phyloP scores from a whole-genome alignment of 2,797 vertebrate species.

The Borostomias antarcticus region DNA sequence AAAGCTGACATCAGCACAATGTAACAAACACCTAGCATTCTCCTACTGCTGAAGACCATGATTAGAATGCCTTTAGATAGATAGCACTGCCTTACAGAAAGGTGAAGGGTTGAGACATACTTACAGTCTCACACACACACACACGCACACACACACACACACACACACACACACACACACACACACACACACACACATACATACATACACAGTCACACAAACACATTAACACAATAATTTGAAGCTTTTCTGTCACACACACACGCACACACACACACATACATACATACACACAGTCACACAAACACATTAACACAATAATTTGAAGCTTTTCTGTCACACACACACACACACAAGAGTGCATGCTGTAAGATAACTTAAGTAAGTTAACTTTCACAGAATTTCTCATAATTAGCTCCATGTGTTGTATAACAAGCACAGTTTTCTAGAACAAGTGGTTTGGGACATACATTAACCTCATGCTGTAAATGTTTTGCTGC shows the following conservation, averaged over 20 bases:
- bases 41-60: no score
- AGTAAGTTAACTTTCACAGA: neutral
- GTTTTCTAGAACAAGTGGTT: neutral
- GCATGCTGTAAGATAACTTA: neutral
- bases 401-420: neutral
- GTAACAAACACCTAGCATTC: neutral
- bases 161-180: slow-evolving; percentile 8
- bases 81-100: neutral
- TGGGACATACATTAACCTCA: neutral
- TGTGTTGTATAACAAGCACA: neutral
- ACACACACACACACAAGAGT: slow-evolving; percentile 4
- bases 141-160: slow-evolving; percentile 4
- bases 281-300: neutral
- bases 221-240: neutral
- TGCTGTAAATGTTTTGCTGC: neutral
- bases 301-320: neutral
- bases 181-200: neutral
- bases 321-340: neutral
- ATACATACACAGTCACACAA: neutral
- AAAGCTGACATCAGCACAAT: slow-evolving; percentile 9
- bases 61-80: neutral
- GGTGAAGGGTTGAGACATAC: neutral
- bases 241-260: neutral
- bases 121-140: slow-evolving; percentile 4
- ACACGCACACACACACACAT: neutral